A percentile compares a stretch with the other conserved stretches of the same genome.
phyloP scores from a whole-genome alignment of 2,113 vertebrate species.

The Blennius ocellaris region DNA sequence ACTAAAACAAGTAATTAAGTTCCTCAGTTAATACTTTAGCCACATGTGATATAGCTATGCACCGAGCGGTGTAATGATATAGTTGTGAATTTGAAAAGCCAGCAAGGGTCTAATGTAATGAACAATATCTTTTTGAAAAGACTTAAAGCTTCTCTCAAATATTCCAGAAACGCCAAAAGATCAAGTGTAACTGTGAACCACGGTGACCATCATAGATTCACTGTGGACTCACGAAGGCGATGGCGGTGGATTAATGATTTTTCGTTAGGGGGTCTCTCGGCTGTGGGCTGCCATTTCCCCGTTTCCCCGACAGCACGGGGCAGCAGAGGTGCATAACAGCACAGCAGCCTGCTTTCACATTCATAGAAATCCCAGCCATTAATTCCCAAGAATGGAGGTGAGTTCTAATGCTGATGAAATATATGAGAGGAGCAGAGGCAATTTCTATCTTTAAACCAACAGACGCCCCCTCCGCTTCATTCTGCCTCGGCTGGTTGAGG shows the following conservation, averaged over 20 bases:
- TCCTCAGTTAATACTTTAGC: too few relatives aligned
- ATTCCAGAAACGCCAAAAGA: neutral
- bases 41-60: too few relatives aligned
- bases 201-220: slow-evolving; percentile 9
- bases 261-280: slow-evolving; percentile 31
- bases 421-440: slow-evolving; percentile 74
- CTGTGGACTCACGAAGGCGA: neutral
- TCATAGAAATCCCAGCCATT: slow-evolving; percentile 83
- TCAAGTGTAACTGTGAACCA: neutral
- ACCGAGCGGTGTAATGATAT: too few relatives aligned
- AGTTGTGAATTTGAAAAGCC: too few relatives aligned
- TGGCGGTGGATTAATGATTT: slow-evolving; percentile 18
- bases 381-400: slow-evolving; percentile 77
- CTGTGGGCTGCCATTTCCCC: slow-evolving; percentile 38
- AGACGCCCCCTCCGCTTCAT: slow-evolving; percentile 72
- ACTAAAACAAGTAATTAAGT: too few relatives aligned
- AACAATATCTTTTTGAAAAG: too few relatives aligned
- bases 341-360: slow-evolving; percentile 81
- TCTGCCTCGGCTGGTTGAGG: slow-evolving; percentile 34
- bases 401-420: slow-evolving; percentile 81
- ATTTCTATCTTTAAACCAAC: slow-evolving; percentile 81
- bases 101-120: too few relatives aligned
- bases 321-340: slow-evolving; percentile 48
- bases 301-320: slow-evolving; percentile 67
- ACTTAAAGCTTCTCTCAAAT: neutral